These are phyloP conservation scores for Gymnocephalus cernua DNA, from an alignment of 2,113 vertebrate genomes.

Conservation along the genomic window DNA sequence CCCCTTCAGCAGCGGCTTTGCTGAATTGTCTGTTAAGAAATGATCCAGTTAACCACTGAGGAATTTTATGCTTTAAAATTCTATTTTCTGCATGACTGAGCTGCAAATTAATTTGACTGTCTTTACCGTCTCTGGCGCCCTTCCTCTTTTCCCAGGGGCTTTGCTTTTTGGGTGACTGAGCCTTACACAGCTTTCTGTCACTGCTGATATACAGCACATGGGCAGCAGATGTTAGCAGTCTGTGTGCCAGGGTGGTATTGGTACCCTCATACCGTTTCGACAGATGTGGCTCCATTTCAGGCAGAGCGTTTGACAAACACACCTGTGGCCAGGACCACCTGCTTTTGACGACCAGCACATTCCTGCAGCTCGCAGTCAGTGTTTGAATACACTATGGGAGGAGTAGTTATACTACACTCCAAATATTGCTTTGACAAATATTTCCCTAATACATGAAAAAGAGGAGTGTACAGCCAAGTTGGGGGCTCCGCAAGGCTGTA, in stretches of 20 bases:
- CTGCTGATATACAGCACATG: slow-evolving; percentile 39
- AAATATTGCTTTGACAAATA: slow-evolving; percentile 23
- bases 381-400: slow-evolving; percentile 9
- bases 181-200: slow-evolving; percentile 52
- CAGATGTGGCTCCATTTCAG: slow-evolving; percentile 59
- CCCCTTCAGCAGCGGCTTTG: slow-evolving; percentile 61
- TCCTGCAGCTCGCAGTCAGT: slow-evolving; percentile 32
- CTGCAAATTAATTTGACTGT: slow-evolving; percentile 72
- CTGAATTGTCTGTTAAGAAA: slow-evolving; percentile 64
- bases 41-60: slow-evolving; percentile 64
- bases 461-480: neutral
- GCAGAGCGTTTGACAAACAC: slow-evolving; percentile 47
- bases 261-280: slow-evolving; percentile 13
- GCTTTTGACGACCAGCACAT: slow-evolving; percentile 53
- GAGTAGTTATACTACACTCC: slow-evolving; percentile 1
- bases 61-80: slow-evolving; percentile 71
- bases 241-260: slow-evolving; percentile 31
- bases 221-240: slow-evolving; percentile 64
- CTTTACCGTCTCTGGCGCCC: slow-evolving; percentile 58
- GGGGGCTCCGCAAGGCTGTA: too few relatives aligned
- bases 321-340: slow-evolving; percentile 75
- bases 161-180: slow-evolving; percentile 55
- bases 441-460: neutral
- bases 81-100: slow-evolving; percentile 77
- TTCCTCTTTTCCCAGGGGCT: slow-evolving; percentile 60